phyloP scores from a whole-genome alignment of 2,888 invertebrate species.

The Thymelicus acteon region DNA sequence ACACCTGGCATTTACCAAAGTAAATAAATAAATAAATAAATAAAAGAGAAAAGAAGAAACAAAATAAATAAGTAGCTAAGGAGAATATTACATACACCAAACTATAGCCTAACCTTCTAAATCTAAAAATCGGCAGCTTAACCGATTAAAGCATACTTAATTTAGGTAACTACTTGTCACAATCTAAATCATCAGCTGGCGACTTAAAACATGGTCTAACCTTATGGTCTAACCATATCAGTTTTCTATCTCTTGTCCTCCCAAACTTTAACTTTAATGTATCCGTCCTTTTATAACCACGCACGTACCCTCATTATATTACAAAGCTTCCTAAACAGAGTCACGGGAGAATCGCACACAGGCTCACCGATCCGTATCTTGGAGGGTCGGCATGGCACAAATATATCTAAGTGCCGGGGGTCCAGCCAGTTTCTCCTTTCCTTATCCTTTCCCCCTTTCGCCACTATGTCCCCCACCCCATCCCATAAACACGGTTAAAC shows the following conservation, averaged over 20 bases:
- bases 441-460: constrained; percentile 74
- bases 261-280: not conserved
- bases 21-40: no score
- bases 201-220: no score
- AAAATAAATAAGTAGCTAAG: no score
- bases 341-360: constrained; percentile 61
- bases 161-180: no score
- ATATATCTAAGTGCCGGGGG: constrained; percentile 79
- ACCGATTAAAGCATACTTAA: no score
- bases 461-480: constrained; percentile 63
- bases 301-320: constrained; percentile 61
- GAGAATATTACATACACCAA: no score
- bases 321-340: constrained; percentile 69
- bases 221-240: no score
- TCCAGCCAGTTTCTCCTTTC: constrained; percentile 52
- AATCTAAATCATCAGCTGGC: no score
- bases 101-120: no score
- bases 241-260: not conserved
- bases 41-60: no score
- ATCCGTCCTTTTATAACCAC: constrained; percentile 18
- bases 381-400: constrained; percentile 67
- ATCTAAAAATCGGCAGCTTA: no score
- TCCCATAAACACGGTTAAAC: constrained; percentile 79
- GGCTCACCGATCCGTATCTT: constrained; percentile 67
- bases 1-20: no score